Evolutionary conservation across 2,888 invertebrate genomes (phyloP), one percentile per base, ranked within the genome.

Genomic region (Mythimna impura): DNA sequence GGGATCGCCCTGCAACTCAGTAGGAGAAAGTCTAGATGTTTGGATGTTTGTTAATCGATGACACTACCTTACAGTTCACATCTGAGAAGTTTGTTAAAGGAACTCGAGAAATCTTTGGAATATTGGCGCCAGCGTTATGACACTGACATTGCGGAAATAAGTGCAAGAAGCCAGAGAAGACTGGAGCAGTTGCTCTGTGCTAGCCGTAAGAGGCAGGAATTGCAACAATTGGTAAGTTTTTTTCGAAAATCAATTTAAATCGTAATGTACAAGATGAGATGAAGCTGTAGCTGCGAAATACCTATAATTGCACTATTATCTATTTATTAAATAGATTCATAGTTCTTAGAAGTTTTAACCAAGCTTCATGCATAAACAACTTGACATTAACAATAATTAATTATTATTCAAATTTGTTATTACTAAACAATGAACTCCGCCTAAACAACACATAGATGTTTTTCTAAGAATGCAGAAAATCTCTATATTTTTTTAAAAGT

Each of bases 101-200:
- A 94, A 97, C 98, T 66, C 94, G 98, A 96, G 95, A 98, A 89
- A 92, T 98, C 83, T 96, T 97, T 90, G 95, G 97, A 89, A 93
- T 97, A 87, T 94, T 99, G 91, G 97, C 97, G 82, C 93, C 67
- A 85, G 43, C 91, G 93, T 47, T 95, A 94, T 74, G 84, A 84
- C 3, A 88, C 87, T 2, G 95, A 96, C 70, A 92, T 87, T 3
- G 89, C 88, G 0, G 83, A 86, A 3, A 93, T 96, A 54, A 90
- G 84, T 60, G 76, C 83, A 5, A 89, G 88, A 22, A 81, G 94
- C 25, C 84, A 83, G 14, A 84, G 84, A 3, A 92, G 89, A 86
- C 89, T 90, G 47, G 93, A 95, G 65, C 89, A 93, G 71, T 85
- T 95, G 30, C 89, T 89, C 8, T 76, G 88, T 20, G 90, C 92